These are phyloP conservation scores for Pantherophis alleghaniensis DNA, from an alignment of 2,797 vertebrate genomes.

Conservation along the genomic window DNA sequence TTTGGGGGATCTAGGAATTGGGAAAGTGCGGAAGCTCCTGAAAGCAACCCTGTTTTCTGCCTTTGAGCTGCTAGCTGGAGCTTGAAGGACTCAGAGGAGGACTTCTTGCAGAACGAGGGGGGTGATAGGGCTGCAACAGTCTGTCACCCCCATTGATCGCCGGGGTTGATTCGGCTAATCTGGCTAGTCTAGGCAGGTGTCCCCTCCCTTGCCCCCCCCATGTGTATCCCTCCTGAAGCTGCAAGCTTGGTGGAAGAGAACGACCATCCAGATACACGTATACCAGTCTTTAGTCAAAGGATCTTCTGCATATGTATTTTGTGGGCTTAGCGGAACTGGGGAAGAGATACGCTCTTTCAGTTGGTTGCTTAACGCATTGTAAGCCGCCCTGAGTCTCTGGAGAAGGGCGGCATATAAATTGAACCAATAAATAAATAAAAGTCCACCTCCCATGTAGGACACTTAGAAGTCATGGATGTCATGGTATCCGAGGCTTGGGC, in stretches of 20 bases:
- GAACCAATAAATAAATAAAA: not conserved
- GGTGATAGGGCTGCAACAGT: not conserved
- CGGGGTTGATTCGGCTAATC: not conserved
- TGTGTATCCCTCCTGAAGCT: not conserved
- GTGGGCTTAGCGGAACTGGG: slow-evolving; percentile 21
- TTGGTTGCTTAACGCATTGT: not conserved
- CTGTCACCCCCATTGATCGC: not conserved
- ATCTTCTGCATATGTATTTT: slow-evolving; percentile 2
- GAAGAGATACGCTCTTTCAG: not conserved
- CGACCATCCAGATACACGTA: not conserved
- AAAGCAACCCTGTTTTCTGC: slow-evolving; percentile 20
- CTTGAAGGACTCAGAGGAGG: slow-evolving; percentile 22
- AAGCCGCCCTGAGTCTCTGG: too few relatives aligned
- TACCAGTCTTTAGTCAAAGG: not conserved
- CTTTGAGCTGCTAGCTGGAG: not conserved
- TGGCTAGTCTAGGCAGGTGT: not conserved
- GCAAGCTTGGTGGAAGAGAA: not conserved
- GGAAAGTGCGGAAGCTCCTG: slow-evolving; percentile 39
- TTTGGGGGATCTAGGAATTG: not conserved
- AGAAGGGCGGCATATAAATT: too few relatives aligned
- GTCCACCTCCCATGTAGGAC: not conserved
- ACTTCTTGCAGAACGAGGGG: not conserved
- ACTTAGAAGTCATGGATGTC: not conserved
- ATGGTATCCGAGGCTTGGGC: not conserved
- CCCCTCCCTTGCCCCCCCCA: not conserved